Base-by-base conservation (phyloP, 2,888 invertebrate genomes). In the Heteropelma amictum region DNA sequence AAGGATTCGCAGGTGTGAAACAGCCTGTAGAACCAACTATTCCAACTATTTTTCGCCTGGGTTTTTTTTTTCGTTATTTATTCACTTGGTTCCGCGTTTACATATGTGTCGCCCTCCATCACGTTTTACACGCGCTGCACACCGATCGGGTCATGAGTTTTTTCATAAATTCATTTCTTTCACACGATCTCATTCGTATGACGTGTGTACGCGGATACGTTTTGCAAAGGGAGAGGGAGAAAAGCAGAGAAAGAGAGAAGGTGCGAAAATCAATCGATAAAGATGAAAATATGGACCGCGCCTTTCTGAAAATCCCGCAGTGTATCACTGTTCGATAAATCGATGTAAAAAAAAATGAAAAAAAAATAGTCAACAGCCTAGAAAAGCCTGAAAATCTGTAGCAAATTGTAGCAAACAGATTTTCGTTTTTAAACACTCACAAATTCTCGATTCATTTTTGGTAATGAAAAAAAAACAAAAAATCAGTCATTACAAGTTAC, bases 161-260 rank as follows among this genome's bases (percentile, higher is more conserved):
- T 58, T 61, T 42, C 69, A 53, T 70, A 61, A 54, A 70, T 61
- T 61, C 53, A 70, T 70, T 70, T 38, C 61, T 28, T 26, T 49
- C 6, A 17, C 53, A 12, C 10, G 30, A 19, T 61, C 35, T 53
- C 35, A 35, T 33, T 53, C 69, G 30, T 45, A 33, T 30, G 47
- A 45, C 35, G 7, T 38, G 14, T 45, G 21, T 21, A 14, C 51
- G 14, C 30, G 14, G 28, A 45, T 14, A 12, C n/a, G 28, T 5
- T 5, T n/a, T 7, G 14, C 17, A 42, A 7, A 3, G 2, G 14
- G 14, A 17, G 6, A 17, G 14, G 7, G 14, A 42, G 5, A 38
- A 3, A n/a, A 7, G 14, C 3, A 14, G 12, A 49, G 26, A n/a
- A 4, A n/a, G 23, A 49, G 35, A 21, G 23, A 5, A 26, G 17